Percentiles rank a stretch among this genome's conserved stretches.
Conservation (phyloP, 1,140 invertebrate species). For the Riptortus pedestris region DNA sequence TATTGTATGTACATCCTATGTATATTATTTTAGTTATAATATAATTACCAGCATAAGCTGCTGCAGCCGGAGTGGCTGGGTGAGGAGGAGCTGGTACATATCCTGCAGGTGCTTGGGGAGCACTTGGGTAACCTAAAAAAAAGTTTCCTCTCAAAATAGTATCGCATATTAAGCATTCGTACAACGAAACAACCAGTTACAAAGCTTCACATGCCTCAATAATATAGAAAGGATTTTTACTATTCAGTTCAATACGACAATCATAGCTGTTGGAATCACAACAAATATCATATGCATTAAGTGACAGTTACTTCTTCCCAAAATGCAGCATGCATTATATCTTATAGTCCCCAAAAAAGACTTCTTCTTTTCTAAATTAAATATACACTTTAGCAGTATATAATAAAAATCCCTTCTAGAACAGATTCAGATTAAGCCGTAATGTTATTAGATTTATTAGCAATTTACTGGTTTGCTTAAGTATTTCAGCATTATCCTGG, state of each 20-base stretch:
- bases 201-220: constrained; percentile 20
- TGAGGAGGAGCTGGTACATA: constrained; percentile 43
- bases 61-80: constrained; percentile 31
- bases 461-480: constrained; percentile 11
- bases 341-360: neutral
- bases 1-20: too few species aligned
- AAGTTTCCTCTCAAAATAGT: constrained; percentile 21
- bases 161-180: too few species aligned
- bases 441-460: constrained; percentile 7
- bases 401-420: constrained; percentile 10
- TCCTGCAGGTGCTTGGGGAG: constrained; percentile 42
- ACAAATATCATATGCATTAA: constrained; percentile 7
- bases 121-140: constrained; percentile 43
- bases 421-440: neutral
- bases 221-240: constrained; percentile 21
- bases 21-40: too few species aligned
- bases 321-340: constrained; percentile 15
- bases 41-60: constrained; percentile 34
- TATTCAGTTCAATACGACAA: neutral
- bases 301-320: neutral
- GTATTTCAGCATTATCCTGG: constrained; percentile 6
- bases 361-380: too few species aligned
- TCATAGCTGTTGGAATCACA: too few species aligned
- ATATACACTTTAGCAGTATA: neutral
- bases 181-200: constrained; percentile 20